Evolutionary conservation across 2,888 invertebrate species (phyloP).

Genomic region (Cheilosia variabilis): DNA sequence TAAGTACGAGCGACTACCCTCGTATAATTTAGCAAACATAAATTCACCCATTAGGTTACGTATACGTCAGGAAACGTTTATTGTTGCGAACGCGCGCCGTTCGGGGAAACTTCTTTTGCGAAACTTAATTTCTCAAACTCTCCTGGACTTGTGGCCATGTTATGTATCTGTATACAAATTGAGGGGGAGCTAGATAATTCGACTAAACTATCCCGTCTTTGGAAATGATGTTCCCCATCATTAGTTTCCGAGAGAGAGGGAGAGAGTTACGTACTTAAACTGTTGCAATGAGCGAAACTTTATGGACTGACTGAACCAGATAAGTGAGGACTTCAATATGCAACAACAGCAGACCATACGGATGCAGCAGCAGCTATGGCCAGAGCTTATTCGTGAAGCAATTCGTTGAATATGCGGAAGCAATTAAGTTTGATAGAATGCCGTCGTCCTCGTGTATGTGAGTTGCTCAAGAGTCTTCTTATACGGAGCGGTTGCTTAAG

Average conservation of each 20-base stretch:
- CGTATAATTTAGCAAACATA: conserved; percentile 28
- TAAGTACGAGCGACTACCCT: background rate
- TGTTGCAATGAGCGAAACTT: conserved; percentile 63
- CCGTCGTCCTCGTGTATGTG: conserved; percentile 14
- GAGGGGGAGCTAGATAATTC: conserved; percentile 23
- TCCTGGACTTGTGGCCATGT: background rate
- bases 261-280: conserved; percentile 58
- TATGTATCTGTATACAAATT: background rate
- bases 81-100: background rate
- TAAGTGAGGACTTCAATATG: conserved; percentile 22
- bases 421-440: conserved; percentile 68
- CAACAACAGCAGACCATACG: background rate
- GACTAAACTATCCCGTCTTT: conserved; percentile 16
- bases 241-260: conserved; percentile 61
- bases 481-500: conserved; percentile 17
- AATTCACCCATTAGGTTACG: conserved; percentile 50
- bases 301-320: conserved; percentile 59
- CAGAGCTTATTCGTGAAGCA: conserved; percentile 1
- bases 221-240: conserved; percentile 57
- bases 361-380: conserved; percentile 26
- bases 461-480: conserved; percentile 30
- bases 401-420: conserved; percentile 68
- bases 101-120: conserved; percentile 1
- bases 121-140: conserved; percentile 23
- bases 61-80: conserved; percentile 29